Evolutionary conservation across 2,888 invertebrate species (phyloP), one percentile per base, ranked within the genome.

Genomic region (Lepidocyrtinus sp.): DNA sequence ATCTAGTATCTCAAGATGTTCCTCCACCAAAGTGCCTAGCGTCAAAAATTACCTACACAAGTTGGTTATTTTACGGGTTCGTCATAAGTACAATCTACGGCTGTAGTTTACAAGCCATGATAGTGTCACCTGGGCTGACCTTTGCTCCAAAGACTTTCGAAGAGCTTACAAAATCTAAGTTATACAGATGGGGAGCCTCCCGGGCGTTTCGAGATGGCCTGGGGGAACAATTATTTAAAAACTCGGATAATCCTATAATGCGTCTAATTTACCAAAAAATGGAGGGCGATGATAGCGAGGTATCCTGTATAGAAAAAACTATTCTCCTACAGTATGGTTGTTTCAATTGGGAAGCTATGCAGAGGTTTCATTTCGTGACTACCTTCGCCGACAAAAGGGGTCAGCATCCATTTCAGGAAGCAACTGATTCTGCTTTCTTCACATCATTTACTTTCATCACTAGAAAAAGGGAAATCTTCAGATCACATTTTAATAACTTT

Each of bases 381-480:
- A 59, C 59, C 7, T 59, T 59, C 12, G 59, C 59, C 22, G 59
- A 59, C 12, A 9, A 12, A 21, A 59, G 22, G 19, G 59, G 59
- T 9, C 59, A 59, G 21, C 19, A 59, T 59, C 59, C 59, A 21
- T 59, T 59, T 21, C 21, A 59, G 22, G 21, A 21, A 7, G 59
- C 21, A 12, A 55, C n/a, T n/a, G 59, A 59, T 1, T 21, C 59
- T 1, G 22, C 22, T 1, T 59, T 59, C 21, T 59, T 59, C 12
- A 21, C 12, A 2, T 12, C 59, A 12, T 21, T 59, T 3, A 21
- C 2, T 21, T 21, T 59, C 21, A 21, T 21, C 12, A 59, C 59
- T 19, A 59, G 59, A 62, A 36, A 21, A 26, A 1, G 70, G 22
- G 76, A 76, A 70, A 76, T 76, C 15, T 76, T 55, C 27, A 27